These are phyloP conservation scores for Perccottus glenii DNA, from an alignment of 2,113 vertebrate species.

Conservation along the genomic window DNA sequence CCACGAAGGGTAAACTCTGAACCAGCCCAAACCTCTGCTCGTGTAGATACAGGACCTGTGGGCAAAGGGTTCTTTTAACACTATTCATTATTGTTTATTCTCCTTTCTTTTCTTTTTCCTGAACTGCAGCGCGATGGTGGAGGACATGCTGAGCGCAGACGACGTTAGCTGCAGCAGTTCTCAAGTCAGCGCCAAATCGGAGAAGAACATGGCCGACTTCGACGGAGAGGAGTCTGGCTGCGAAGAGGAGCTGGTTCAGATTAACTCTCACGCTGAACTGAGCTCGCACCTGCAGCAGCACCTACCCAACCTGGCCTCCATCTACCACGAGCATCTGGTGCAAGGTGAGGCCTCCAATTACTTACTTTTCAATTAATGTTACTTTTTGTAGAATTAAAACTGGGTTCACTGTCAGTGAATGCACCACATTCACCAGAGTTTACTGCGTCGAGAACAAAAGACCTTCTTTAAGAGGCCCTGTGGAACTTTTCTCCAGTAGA, in stretches of 20 bases:
- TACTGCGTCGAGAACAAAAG: too few relatives aligned
- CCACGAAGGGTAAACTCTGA: constrained; percentile 86
- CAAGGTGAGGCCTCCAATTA: constrained; percentile 81
- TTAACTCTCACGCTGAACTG: constrained; percentile 97
- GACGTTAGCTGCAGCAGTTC: constrained; percentile 99
- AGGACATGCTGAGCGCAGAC: constrained; percentile 98
- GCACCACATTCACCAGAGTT: too few relatives aligned
- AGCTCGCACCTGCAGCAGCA: constrained; percentile 98
- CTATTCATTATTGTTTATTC: background rate
- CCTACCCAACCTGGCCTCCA: constrained; percentile 96
- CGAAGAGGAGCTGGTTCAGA: constrained; percentile 97
- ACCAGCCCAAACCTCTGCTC: too few relatives aligned
- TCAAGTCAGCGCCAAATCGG: constrained; percentile 98
- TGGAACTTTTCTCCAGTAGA: too few relatives aligned
- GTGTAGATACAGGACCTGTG: too few relatives aligned
- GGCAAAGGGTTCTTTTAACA: background rate
- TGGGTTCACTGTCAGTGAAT: too few relatives aligned
- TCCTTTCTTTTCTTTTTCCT: too few relatives aligned
- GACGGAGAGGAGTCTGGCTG: constrained; percentile 98
- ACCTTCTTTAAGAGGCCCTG: too few relatives aligned
- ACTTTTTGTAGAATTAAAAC: too few relatives aligned
- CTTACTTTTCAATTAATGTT: too few relatives aligned
- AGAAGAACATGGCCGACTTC: constrained; percentile 99
- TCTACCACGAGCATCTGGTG: constrained; percentile 97
- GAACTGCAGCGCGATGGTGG: constrained; percentile 87